Evolutionary conservation across 2,888 invertebrate genomes (phyloP).

Genomic region (Lasioglossum figueresi): DNA sequence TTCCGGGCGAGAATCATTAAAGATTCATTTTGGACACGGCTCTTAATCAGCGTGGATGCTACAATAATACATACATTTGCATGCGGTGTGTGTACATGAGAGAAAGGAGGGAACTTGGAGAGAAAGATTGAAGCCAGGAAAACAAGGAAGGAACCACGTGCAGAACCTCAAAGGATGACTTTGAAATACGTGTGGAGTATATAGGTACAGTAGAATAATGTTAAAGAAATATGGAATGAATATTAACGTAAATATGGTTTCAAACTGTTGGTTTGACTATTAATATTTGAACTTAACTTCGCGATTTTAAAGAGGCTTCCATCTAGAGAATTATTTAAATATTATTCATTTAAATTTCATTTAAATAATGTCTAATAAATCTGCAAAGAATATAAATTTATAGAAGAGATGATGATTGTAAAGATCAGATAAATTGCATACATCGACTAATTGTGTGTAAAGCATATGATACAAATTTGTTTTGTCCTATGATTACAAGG

Average conservation of each 20-base stretch:
- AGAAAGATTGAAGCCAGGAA: conserved; percentile 27
- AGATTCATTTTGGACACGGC: conserved; percentile 56
- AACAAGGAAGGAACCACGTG: conserved; percentile 8
- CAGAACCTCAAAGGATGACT: neutral
- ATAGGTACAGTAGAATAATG: neutral
- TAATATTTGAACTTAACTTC: neutral
- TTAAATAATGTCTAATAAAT: neutral
- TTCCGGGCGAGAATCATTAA: conserved; percentile 44
- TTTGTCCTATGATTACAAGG: neutral
- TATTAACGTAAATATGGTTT: neutral
- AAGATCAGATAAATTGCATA: neutral
- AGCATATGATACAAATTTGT: neutral
- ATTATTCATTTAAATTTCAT: neutral
- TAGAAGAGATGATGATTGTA: neutral
- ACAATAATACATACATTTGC: conserved; percentile 60
- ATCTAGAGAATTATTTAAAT: neutral
- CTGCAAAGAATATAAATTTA: neutral
- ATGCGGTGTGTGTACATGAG: conserved; percentile 18
- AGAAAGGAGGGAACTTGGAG: conserved; percentile 11
- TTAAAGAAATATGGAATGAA: neutral
- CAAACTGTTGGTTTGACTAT: too few species aligned
- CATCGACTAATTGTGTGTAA: too few species aligned
- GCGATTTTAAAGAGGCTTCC: neutral
- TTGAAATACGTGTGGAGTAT: conserved; percentile 17
- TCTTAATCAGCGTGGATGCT: conserved; percentile 49